A percentile compares a stretch with the other conserved stretches of the same genome.
phyloP scores from a whole-genome alignment of 1,140 invertebrate species.

The Samia ricini region DNA sequence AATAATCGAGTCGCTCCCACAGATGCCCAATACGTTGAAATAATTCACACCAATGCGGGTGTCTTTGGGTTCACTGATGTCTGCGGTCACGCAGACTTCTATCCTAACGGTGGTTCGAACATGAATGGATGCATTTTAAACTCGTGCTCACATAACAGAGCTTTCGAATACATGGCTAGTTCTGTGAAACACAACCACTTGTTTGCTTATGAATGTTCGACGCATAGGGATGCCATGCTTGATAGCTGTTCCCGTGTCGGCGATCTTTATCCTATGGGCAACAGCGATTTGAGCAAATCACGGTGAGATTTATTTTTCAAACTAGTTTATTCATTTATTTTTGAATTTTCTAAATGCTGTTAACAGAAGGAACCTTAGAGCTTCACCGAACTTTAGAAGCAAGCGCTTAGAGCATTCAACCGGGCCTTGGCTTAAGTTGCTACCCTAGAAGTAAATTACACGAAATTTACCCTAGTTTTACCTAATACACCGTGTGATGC shows the following conservation, averaged over 20 bases:
- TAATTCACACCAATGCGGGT: neutral
- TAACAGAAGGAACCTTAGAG: too few species aligned
- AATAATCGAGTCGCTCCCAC: conserved; percentile 25
- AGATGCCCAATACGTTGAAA: conserved; percentile 80
- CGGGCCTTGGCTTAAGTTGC: too few species aligned
- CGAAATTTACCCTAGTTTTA: too few species aligned
- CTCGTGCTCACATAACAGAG: conserved; percentile 73
- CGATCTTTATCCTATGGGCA: conserved; percentile 36
- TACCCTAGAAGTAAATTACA: too few species aligned
- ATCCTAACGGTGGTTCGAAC: conserved; percentile 2
- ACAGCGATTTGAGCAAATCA: conserved; percentile 34
- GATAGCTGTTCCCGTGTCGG: conserved; percentile 33
- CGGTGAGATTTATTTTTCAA: neutral
- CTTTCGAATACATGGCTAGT: conserved; percentile 77
- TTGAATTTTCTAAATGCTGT: too few species aligned
- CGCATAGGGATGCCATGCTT: conserved; percentile 26
- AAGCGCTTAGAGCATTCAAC: too few species aligned
- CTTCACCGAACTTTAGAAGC: too few species aligned
- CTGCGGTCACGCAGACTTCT: conserved; percentile 1
- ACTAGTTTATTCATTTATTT: too few species aligned
- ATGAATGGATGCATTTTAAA: conserved; percentile 40
- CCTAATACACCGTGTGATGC: too few species aligned
- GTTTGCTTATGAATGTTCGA: conserved; percentile 54
- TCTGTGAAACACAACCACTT: conserved; percentile 72
- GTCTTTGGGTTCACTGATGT: neutral